phyloP scores from a whole-genome alignment of 2,888 invertebrate genomes.

The Dugesia japonica region DNA sequence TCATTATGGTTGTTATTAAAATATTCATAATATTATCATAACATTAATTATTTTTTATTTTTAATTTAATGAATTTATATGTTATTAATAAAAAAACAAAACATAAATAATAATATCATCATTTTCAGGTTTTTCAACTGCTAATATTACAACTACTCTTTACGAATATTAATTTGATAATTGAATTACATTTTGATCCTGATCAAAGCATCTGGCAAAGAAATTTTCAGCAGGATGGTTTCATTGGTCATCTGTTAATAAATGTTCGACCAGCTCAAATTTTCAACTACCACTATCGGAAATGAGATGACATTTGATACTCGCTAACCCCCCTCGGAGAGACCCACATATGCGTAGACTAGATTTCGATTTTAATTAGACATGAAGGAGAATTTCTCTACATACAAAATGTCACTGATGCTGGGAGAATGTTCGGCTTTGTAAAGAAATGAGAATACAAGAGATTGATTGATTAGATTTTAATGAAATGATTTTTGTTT shows the following conservation, averaged over 20 bases:
- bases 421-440: constrained; percentile 20
- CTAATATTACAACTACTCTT: not conserved
- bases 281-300: constrained; percentile 13
- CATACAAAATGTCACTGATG: constrained; percentile 11
- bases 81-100: too few species aligned
- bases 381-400: constrained; percentile 20
- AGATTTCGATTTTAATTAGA: constrained; percentile 20
- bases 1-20: not conserved
- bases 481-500: constrained; percentile 15
- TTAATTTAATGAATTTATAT: too few species aligned
- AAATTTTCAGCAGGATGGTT: constrained; percentile 8
- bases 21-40: not conserved
- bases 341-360: constrained; percentile 20
- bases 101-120: too few species aligned
- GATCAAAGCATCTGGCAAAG: not conserved
- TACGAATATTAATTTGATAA: constrained; percentile 14
- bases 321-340: constrained; percentile 12
- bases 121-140: too few species aligned
- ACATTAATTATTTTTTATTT: too few species aligned
- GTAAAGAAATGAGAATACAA: constrained; percentile 9
- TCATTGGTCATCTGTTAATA: constrained; percentile 13
- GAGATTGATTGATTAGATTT: constrained; percentile 20
- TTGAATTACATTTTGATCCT: constrained; percentile 20
- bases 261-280: constrained; percentile 20
- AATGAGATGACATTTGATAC: constrained; percentile 15